These are phyloP conservation scores for Nemotelus pantherinus DNA, from an alignment of 2,888 invertebrate species.

Conservation along the genomic window DNA sequence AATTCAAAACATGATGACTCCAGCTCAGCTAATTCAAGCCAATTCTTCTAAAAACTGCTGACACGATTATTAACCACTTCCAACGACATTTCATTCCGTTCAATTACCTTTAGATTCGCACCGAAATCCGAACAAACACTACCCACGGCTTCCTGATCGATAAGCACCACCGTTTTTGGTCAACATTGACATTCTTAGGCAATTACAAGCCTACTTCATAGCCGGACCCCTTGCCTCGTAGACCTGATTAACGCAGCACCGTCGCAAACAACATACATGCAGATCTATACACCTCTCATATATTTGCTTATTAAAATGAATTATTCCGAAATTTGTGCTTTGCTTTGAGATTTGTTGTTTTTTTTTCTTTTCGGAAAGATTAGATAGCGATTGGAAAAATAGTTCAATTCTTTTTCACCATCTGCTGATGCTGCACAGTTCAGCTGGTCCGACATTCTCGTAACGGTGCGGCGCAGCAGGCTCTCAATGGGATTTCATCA, in stretches of 20 bases:
- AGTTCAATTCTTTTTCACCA: slow-evolving; percentile 33
- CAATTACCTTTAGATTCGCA: not conserved
- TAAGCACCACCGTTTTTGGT: not conserved
- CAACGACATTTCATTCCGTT: not conserved
- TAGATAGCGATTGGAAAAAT: slow-evolving; percentile 34
- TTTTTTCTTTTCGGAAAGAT: slow-evolving; percentile 21
- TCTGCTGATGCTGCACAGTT: not conserved
- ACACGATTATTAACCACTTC: not conserved
- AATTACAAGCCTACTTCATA: slow-evolving; percentile 6
- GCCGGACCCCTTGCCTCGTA: not conserved
- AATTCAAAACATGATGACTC: not conserved
- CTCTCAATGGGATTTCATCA: slow-evolving; percentile 6
- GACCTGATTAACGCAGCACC: not conserved
- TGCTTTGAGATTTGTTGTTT: not conserved
- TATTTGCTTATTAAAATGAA: not conserved
- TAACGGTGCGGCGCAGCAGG: not conserved
- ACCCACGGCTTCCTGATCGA: not conserved
- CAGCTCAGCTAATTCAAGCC: not conserved
- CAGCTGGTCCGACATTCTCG: not conserved
- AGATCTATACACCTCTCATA: not conserved
- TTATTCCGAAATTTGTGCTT: not conserved
- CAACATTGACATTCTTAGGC: slow-evolving; percentile 19
- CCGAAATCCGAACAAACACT: not conserved
- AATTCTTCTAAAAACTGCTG: not conserved
- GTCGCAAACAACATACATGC: not conserved